Base-by-base conservation (phyloP, 2,888 invertebrate species). In the Dysmachus trigonus region DNA sequence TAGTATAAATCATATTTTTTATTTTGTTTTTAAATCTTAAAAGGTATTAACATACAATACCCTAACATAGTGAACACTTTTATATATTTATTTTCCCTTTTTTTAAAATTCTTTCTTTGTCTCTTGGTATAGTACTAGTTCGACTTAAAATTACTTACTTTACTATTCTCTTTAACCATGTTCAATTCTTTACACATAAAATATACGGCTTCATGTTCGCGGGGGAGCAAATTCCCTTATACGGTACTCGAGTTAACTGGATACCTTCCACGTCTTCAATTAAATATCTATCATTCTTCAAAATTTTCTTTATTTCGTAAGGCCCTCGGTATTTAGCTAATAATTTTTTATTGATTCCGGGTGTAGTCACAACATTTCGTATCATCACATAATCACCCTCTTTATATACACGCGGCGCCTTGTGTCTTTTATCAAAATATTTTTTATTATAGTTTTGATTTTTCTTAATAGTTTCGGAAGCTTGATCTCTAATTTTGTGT, bases 401-500 rank as follows among this genome's bases (percentile, higher is more conserved):
- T 87, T 90, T 89, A 51, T 88, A 89, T 74, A n/a, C n/a, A n/a
- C n/a, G n/a, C n/a, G n/a, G n/a, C n/a, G n/a, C n/a, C n/a, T n/a
- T n/a, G n/a, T n/a, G n/a, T n/a, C 85, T 89, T 76, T 87, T 88
- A 86, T 90, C 87, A 87, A 88, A 89, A 86, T 88, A 85, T 8
- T 73, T 76, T 83, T 89, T 87, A 85, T 89, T 90, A 33, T 89
- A 88, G 2, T 86, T 31, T 77, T 90, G 89, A 6, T 6, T 82
- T 73, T 88, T 88, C 10, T 84, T 53, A 30, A 51, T 51, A 3
- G 51, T 18, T 1, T 85, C 83, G 2, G 87, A 76, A 38, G 86
- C 85, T 22, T 86, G 86, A 62, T 47, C 89, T 74, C n/a, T n/a
- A 76, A 89, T 51, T 15, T 73, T 72, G 30, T 27, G 27, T 41